phyloP scores from a whole-genome alignment of 2,113 vertebrate species.

The Eudorcas thomsonii region DNA sequence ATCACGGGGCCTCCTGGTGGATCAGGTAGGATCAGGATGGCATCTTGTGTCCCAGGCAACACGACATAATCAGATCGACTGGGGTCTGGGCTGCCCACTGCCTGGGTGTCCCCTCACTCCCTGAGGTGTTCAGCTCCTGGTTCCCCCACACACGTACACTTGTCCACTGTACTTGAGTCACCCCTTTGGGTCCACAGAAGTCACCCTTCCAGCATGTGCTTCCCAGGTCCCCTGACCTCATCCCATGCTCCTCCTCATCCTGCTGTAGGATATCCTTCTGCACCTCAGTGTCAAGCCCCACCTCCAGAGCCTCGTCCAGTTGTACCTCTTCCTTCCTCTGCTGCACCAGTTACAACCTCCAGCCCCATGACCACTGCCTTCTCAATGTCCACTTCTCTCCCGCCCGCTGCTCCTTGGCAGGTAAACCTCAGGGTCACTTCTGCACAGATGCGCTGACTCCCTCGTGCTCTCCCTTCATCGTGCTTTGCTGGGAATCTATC shows the following conservation, averaged over 20 bases:
- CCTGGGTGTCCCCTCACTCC: background rate
- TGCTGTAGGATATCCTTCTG: background rate
- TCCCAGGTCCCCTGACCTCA: background rate
- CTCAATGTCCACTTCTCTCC: background rate
- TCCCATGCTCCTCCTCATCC: background rate
- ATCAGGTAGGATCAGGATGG: background rate
- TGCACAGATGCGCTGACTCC: too few species aligned
- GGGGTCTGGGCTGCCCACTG: background rate
- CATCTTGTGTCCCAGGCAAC: background rate
- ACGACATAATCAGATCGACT: background rate
- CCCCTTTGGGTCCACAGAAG: background rate
- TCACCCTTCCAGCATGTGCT: rapidly evolving
- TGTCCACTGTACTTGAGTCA: background rate
- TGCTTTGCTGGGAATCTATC: too few species aligned
- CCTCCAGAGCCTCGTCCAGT: background rate
- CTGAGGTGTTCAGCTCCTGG: background rate
- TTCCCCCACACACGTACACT: too few species aligned
- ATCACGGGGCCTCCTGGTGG: background rate
- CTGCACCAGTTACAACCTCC: background rate
- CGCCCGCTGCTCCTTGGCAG: background rate
- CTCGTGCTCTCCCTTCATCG: background rate
- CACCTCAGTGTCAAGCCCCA: background rate
- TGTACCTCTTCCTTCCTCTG: too few species aligned
- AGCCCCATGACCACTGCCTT: background rate
- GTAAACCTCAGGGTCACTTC: background rate